Percentiles rank a stretch among this genome's conserved stretches.
These are phyloP conservation scores for Hyla sarda DNA, from an alignment of 2,113 vertebrate genomes.

Conservation along the genomic window DNA sequence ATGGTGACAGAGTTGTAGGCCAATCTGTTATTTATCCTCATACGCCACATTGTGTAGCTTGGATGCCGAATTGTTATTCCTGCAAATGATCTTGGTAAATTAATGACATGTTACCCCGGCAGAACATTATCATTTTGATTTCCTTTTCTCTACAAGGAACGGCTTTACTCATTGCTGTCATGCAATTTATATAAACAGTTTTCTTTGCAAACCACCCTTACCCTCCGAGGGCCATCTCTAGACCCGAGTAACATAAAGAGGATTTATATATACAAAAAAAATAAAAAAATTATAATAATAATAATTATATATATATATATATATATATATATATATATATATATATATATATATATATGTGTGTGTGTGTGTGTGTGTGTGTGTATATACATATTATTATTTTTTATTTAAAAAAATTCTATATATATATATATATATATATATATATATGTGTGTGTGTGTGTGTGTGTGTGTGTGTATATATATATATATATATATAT, in stretches of 20 bases:
- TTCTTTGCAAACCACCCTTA: slow-evolving; percentile 25
- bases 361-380: too few relatives aligned
- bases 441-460: too few relatives aligned
- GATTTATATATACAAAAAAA: neutral
- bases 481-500: too few relatives aligned
- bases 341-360: too few relatives aligned
- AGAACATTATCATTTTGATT: slow-evolving; percentile 25
- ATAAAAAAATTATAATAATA: neutral
- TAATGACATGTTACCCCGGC: slow-evolving; percentile 22
- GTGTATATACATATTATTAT: too few relatives aligned
- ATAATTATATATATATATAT: too few relatives aligned
- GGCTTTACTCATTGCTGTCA: slow-evolving; percentile 30
- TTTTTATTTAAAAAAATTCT: too few relatives aligned
- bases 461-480: too few relatives aligned
- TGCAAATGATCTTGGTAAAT: slow-evolving; percentile 43
- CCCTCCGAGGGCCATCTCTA: slow-evolving; percentile 20
- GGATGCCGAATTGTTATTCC: slow-evolving; percentile 38
- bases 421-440: too few relatives aligned
- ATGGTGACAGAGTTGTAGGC: neutral
- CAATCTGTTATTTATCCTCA: slow-evolving; percentile 33
- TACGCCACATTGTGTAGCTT: slow-evolving; percentile 17
- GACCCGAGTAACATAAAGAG: neutral
- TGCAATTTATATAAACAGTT: slow-evolving; percentile 36
- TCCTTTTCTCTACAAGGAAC: neutral
- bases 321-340: too few relatives aligned